Percentiles rank a stretch among this genome's conserved stretches.
These are phyloP conservation scores for Drosophila obscura DNA, from an alignment of 1,140 invertebrate species.

Conservation along the genomic window DNA sequence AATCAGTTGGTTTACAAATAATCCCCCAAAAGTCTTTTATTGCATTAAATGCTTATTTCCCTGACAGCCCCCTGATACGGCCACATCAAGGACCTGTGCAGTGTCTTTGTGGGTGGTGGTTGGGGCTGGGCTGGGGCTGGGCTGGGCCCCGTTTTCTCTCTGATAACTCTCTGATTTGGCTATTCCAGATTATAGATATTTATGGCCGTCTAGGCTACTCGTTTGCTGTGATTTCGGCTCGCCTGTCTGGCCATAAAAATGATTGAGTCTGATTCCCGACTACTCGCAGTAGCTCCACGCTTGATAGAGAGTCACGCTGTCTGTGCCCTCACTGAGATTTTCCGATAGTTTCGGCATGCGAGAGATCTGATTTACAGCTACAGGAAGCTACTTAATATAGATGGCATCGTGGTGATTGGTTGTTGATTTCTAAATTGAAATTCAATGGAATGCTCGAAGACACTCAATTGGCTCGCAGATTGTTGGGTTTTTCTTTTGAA, in stretches of 20 bases:
- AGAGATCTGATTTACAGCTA: slow-evolving; percentile 47
- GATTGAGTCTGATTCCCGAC: slow-evolving; percentile 52
- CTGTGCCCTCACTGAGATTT: slow-evolving; percentile 37
- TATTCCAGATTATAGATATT: slow-evolving; percentile 58
- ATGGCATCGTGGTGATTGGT: background rate
- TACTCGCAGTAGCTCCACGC: background rate
- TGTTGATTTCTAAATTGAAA: background rate
- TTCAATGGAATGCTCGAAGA: slow-evolving; percentile 1
- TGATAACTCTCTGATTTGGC: slow-evolving; percentile 47
- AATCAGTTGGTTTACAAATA: slow-evolving; percentile 56
- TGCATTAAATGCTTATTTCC: slow-evolving; percentile 39
- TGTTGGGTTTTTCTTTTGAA: background rate
- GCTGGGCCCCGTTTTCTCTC: background rate
- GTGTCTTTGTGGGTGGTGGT: slow-evolving; percentile 16
- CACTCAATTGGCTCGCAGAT: slow-evolving; percentile 11
- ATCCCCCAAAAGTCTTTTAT: slow-evolving; percentile 37
- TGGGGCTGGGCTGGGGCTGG: too few relatives aligned
- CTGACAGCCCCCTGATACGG: background rate
- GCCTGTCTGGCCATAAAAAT: slow-evolving; percentile 64
- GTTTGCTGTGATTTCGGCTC: slow-evolving; percentile 42
- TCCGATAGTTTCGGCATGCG: slow-evolving; percentile 45
- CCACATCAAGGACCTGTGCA: slow-evolving; percentile 7
- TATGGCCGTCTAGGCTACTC: slow-evolving; percentile 38
- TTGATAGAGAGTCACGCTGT: slow-evolving; percentile 53
- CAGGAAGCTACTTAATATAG: slow-evolving; percentile 19